Percentiles rank a stretch among this genome's conserved stretches.
Evolutionary conservation across 2,888 invertebrate species (phyloP).

Genomic region (Onchidella celtica): DNA sequence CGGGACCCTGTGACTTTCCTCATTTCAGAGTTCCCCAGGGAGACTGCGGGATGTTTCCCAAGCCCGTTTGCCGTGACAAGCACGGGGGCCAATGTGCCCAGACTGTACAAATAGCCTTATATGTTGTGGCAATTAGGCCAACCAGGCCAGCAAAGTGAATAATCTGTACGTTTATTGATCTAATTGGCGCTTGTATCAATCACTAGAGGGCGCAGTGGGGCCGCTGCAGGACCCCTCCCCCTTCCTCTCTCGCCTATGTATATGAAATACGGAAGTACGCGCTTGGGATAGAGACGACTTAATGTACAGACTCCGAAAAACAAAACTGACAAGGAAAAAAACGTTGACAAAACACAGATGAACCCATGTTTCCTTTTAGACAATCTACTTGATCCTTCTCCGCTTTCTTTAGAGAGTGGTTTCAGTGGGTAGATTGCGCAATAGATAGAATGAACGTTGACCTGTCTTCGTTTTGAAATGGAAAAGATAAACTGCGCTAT

Average conservation of each 20-base stretch:
- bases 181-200: constrained; percentile 8
- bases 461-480: neutral
- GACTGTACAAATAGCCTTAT: constrained; percentile 1
- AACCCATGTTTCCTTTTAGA: neutral
- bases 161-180: neutral
- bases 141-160: neutral
- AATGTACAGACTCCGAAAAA: neutral
- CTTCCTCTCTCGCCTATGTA: neutral
- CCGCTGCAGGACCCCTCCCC: neutral
- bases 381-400: neutral
- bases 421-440: neutral
- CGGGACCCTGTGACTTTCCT: constrained; percentile 13
- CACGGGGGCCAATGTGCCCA: neutral
- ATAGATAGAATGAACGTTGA: neutral
- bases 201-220: neutral
- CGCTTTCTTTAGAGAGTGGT: neutral
- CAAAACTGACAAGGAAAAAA: neutral
- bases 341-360: neutral
- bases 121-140: neutral
- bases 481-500: no score
- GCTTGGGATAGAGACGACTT: no score
- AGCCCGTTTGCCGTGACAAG: neutral
- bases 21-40: neutral
- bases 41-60: neutral
- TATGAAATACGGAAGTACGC: neutral